Conservation (phyloP, 1,140 invertebrate genomes). For the Heliothis virescens region DNA sequence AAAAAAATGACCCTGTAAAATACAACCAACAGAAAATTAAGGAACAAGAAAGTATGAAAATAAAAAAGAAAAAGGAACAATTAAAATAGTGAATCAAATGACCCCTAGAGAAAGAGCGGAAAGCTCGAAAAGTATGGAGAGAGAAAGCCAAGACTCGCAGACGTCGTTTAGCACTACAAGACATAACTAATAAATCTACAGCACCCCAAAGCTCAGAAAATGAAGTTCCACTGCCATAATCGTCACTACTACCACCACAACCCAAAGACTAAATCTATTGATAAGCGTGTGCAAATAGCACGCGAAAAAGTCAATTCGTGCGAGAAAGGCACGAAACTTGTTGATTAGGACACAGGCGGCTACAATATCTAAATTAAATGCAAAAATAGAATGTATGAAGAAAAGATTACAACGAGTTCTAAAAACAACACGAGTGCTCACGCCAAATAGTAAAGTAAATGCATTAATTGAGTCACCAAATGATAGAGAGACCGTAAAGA, state of each 20-base stretch:
- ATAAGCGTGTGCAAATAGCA: background rate
- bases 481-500: background rate
- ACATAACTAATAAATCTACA: background rate
- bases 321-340: background rate
- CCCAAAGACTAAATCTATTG: background rate
- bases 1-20: background rate
- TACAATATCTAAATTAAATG: background rate
- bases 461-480: background rate
- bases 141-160: constrained; percentile 2
- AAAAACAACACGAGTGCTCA: background rate
- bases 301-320: background rate
- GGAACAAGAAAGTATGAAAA: background rate
- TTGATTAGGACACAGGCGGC: background rate
- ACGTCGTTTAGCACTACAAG: constrained; percentile 9
- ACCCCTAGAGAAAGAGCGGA: background rate
- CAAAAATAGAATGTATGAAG: background rate
- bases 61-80: background rate
- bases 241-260: too few relatives aligned
- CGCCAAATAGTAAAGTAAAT: background rate
- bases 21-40: background rate
- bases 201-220: background rate
- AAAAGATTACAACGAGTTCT: background rate
- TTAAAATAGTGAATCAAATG: background rate
- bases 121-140: constrained; percentile 7
- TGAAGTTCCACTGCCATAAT: too few relatives aligned